Evolutionary conservation across 2,797 vertebrate genomes (phyloP), one percentile per base, ranked within the genome.

Genomic region (Emydoidea blandingii): DNA sequence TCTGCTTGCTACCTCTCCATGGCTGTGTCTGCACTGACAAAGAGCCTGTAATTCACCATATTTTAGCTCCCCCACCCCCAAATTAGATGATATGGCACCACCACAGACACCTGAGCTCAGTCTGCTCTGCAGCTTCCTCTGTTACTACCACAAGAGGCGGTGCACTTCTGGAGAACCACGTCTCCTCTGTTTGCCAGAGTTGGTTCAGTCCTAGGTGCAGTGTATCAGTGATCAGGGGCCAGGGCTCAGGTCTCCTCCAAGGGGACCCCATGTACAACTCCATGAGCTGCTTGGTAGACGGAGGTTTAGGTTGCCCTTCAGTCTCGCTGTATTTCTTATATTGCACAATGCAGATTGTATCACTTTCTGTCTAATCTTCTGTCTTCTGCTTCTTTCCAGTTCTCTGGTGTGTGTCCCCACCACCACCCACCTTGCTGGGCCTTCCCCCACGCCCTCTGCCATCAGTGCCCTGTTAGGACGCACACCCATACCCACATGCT

Each of bases 341-440:
- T 44, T 89, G 94, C 83, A 91, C 92, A 87, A 65, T 5, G 0
- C 87, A 91, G 87, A 21, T 79, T 83, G 87, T 86, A 31, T 78
- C 89, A 52, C 87, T 83, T 89, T 86, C 92, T 90, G 49, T 95
- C 93, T 97, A 86, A 97, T 94, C 89, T 86, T 84, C 95, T 95
- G 4, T 89, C 93, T 96, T 94, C 93, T 97, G 95, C 95, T 97
- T 96, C 94, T 93, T 94, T 96, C 90, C 92, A 96, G 95, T 97
- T 97, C 62, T 94, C 81, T 96, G 88, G 72, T 94, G 91, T 97
- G 92, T 97, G 86, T 6, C 15, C 87, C 87, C 92, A 89, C 86
- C 91, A 41, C 93, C 93, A 92, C 16, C 95, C 89, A 87, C 74
- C 88, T 85, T 25, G 91, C 85, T 91, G 95, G 87, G 96, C 92